Evolutionary conservation across 2,797 vertebrate genomes (phyloP).

Genomic region (Brachyrhaphis roseni): DNA sequence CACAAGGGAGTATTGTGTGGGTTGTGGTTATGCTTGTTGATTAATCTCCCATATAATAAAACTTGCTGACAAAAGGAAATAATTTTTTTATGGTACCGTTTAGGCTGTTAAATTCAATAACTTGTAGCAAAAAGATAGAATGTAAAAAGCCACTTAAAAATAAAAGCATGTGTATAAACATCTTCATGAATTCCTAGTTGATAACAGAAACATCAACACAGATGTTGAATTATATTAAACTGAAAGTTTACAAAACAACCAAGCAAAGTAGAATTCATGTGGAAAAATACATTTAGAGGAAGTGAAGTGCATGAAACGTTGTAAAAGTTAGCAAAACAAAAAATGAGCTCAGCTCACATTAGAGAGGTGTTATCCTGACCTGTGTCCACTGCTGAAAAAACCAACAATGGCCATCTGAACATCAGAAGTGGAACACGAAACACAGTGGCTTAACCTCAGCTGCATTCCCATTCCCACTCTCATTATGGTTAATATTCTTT

Average conservation of each 20-base stretch:
- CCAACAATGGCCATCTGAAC: background rate
- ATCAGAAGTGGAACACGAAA: background rate
- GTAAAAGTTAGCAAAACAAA: background rate
- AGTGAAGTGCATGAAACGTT: background rate
- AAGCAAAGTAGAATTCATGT: background rate
- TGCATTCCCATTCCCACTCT: conserved; percentile 31
- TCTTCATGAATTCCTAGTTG: background rate
- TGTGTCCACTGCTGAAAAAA: background rate
- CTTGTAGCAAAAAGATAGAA: background rate
- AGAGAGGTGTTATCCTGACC: background rate
- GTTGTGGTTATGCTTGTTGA: background rate
- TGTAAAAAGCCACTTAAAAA: background rate
- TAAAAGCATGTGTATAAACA: background rate
- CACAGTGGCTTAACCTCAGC: background rate
- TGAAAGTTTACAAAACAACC: background rate
- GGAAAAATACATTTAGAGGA: background rate
- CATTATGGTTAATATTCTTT: conserved; percentile 56
- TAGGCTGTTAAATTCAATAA: background rate
- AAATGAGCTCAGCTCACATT: background rate
- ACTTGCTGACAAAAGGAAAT: background rate
- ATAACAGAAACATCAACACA: background rate
- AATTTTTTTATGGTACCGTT: background rate
- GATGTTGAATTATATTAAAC: background rate
- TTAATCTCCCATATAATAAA: background rate
- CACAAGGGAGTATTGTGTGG: background rate